Evolutionary conservation across 2,797 vertebrate genomes (phyloP), one percentile per base, ranked within the genome.

Genomic region (Enteromius anoplus): DNA sequence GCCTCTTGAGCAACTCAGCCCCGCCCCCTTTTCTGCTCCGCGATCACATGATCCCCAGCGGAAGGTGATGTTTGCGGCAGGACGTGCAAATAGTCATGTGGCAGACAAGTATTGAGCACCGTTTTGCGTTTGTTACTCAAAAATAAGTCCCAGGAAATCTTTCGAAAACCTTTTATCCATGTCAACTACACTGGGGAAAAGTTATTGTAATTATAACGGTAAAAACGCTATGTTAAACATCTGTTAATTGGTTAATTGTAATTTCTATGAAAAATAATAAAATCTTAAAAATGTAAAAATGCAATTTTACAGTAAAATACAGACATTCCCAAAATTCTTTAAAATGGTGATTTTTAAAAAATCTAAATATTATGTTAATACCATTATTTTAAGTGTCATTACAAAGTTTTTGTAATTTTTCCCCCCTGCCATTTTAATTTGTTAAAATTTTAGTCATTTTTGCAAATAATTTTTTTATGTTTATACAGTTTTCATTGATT

Each of bases 1-100:
- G 84, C 70, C 58, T 85, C 84, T 89, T 86, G 68, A 75, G 82
- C 85, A 86, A 83, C 9, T 47, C 70, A 73, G 84, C 86, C 78
- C 89, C 84, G 0, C 86, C 90, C 90, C 85, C 53, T 17, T 15
- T 40, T 45, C 17, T 45, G 49, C 53, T 72, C n/a, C 5, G 7
- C 45, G 10, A 19, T 47, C 77, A 84, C 64, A 64, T 75, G 11
- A 45, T 32, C 29, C 69, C 55, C 68, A 69, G 29, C 45, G 26
- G 87, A 81, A 84, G 82, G 82, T 85, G 23, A 62, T 55, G 83
- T 58, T 45, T 62, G 60, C 10, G 29, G 79, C 83, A 77, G 6
- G 55, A 68, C 42, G 21, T 66, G 60, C 82, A 42, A 84, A 81
- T 81, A 6, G 34, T 9, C 21, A 84, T 10, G 2, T 64, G 71